A percentile compares a stretch with the other conserved stretches of the same genome.
Evolutionary conservation across 1,140 invertebrate species (phyloP).

Genomic region (Ruditapes philippinarum): DNA sequence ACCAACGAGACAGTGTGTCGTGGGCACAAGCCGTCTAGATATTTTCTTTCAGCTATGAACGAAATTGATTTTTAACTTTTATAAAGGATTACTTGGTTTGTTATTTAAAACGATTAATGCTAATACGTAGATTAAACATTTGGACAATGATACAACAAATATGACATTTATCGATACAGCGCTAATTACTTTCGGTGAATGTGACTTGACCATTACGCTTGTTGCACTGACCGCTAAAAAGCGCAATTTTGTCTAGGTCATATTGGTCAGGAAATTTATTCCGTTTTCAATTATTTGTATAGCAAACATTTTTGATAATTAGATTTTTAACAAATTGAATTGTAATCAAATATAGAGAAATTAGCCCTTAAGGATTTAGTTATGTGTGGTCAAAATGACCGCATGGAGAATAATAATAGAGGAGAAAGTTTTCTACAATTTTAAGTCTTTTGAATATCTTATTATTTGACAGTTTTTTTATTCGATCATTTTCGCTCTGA

Average conservation of each 20-base stretch:
- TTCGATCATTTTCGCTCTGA: no score
- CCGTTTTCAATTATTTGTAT: neutral
- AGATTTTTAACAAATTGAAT: neutral
- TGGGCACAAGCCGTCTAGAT: neutral
- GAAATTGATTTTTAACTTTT: constrained; percentile 39
- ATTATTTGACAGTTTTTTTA: no score
- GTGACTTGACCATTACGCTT: neutral
- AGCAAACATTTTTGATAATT: neutral
- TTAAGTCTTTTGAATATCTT: no score
- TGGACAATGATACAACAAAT: constrained; percentile 29
- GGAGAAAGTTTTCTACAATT: no score
- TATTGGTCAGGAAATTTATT: neutral
- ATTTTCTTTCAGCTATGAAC: neutral
- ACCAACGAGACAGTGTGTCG: neutral
- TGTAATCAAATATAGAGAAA: neutral
- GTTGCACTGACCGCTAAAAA: neutral
- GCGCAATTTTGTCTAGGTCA: constrained; percentile 9
- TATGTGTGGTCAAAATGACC: no score
- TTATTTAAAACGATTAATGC: constrained; percentile 3
- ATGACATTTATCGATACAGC: constrained; percentile 2
- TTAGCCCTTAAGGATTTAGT: no score
- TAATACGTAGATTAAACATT: constrained; percentile 25
- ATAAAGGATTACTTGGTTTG: neutral
- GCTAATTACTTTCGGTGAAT: neutral
- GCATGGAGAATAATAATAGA: no score